Evolutionary conservation across 2,113 vertebrate genomes (phyloP).

Genomic region (Heptranchias perlo): DNA sequence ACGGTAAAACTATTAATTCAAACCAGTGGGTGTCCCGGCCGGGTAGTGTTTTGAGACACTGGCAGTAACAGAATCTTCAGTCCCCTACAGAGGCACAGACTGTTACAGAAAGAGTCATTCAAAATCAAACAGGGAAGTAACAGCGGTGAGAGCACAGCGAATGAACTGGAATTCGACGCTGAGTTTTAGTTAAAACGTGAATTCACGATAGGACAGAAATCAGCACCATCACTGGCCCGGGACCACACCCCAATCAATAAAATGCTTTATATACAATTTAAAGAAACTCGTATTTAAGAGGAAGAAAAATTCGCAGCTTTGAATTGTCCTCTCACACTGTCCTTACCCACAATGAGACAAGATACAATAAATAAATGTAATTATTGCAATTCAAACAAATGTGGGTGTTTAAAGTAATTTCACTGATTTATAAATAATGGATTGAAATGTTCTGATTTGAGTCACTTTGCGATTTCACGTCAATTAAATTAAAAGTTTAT

Average conservation of each 20-base stretch:
- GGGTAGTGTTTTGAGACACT: not conserved
- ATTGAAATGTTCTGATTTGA: not conserved
- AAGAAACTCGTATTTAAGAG: not conserved
- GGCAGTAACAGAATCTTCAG: not conserved
- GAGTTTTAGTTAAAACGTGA: not conserved
- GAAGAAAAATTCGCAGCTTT: not conserved
- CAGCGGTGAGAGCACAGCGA: not conserved
- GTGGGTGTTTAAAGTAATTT: not conserved
- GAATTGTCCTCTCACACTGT: not conserved
- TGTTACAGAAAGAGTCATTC: not conserved
- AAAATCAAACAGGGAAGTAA: not conserved
- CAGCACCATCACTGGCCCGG: not conserved
- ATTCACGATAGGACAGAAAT: not conserved
- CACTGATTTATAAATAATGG: not conserved
- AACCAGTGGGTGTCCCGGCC: not conserved
- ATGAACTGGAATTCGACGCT: not conserved
- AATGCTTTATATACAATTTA: not conserved
- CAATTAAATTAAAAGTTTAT: slow-evolving; percentile 39
- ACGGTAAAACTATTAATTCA: not conserved
- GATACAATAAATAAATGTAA: not conserved
- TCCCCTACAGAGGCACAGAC: not conserved
- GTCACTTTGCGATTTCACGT: not conserved
- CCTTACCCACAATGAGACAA: not conserved
- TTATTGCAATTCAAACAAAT: not conserved
- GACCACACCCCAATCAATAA: not conserved